Conservation (phyloP, 2,888 invertebrate genomes). For the Microplitis deprimator region DNA sequence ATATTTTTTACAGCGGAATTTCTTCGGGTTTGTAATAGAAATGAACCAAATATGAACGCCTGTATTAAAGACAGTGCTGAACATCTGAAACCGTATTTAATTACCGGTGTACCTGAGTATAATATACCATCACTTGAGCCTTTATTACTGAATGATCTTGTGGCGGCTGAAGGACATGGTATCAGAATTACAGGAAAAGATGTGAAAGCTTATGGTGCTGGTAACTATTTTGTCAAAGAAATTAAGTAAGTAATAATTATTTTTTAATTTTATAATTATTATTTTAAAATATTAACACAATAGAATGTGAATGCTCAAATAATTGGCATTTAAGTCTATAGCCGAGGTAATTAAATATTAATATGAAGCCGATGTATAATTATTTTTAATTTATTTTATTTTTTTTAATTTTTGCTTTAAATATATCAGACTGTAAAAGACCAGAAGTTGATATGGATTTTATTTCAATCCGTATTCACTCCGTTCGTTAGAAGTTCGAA, state of each 20-base stretch:
- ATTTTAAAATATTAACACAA: neutral
- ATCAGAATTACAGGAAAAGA: conserved; percentile 75
- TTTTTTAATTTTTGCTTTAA: too few species aligned
- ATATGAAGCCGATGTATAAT: too few species aligned
- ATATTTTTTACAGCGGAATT: conserved; percentile 73
- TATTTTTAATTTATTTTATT: too few species aligned
- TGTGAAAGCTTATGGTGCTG: conserved; percentile 77
- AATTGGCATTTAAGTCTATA: too few species aligned
- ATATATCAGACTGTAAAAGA: too few species aligned
- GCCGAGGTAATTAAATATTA: too few species aligned
- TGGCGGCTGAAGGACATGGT: conserved; percentile 74
- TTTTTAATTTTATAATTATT: neutral
- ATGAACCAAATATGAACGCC: conserved; percentile 75
- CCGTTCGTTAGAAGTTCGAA: neutral
- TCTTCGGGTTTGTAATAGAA: conserved; percentile 73
- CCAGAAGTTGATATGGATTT: too few species aligned
- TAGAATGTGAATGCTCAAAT: too few species aligned
- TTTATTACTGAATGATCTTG: conserved; percentile 76
- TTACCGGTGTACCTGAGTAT: conserved; percentile 77
- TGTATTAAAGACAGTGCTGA: conserved; percentile 76
- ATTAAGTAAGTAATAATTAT: conserved; percentile 72
- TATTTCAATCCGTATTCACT: neutral
- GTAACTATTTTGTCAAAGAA: conserved; percentile 76
- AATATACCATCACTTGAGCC: conserved; percentile 80
- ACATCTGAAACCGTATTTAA: conserved; percentile 76